Evolutionary conservation across 1,140 invertebrate species (phyloP).

Genomic region (Drosophila trapezifrons): DNA sequence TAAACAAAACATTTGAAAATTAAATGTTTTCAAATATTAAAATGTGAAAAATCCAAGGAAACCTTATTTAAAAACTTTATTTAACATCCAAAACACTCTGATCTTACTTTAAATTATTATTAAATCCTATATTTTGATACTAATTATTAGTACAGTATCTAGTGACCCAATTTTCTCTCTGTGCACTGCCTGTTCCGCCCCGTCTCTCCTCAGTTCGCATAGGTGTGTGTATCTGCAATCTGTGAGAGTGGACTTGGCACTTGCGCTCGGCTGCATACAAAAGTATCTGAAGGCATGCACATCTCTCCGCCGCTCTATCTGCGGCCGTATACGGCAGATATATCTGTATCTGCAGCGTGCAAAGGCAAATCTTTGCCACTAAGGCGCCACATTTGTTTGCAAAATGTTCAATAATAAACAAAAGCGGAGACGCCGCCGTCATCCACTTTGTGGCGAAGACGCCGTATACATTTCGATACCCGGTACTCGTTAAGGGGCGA

Average conservation of each 20-base stretch:
- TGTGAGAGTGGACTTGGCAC: conserved; percentile 23
- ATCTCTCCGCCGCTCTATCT: conserved; percentile 21
- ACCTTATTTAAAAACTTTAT: too few relatives aligned
- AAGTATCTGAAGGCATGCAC: conserved; percentile 42
- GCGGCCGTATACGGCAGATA: too few relatives aligned
- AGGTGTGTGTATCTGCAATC: conserved; percentile 19
- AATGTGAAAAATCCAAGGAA: too few relatives aligned
- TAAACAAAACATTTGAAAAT: background rate
- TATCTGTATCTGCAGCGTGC: conserved; percentile 30
- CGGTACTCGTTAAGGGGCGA: conserved; percentile 22
- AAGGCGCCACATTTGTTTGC: conserved; percentile 62
- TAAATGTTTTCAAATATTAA: background rate
- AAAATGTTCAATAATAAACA: conserved; percentile 73
- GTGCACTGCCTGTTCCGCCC: conserved; percentile 31
- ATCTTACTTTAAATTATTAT: background rate
- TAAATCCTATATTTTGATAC: background rate
- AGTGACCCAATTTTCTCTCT: background rate
- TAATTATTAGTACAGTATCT: background rate
- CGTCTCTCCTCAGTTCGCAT: conserved; percentile 30
- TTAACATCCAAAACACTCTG: too few relatives aligned
- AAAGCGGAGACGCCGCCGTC: conserved; percentile 40
- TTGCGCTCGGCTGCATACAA: conserved; percentile 17
- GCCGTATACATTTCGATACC: conserved; percentile 32
- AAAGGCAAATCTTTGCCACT: conserved; percentile 50
- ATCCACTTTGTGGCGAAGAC: conserved; percentile 64